A percentile compares a stretch with the other conserved stretches of the same genome.
These are phyloP conservation scores for Campoletis sonorensis DNA, from an alignment of 1,140 invertebrate species.

Conservation along the genomic window DNA sequence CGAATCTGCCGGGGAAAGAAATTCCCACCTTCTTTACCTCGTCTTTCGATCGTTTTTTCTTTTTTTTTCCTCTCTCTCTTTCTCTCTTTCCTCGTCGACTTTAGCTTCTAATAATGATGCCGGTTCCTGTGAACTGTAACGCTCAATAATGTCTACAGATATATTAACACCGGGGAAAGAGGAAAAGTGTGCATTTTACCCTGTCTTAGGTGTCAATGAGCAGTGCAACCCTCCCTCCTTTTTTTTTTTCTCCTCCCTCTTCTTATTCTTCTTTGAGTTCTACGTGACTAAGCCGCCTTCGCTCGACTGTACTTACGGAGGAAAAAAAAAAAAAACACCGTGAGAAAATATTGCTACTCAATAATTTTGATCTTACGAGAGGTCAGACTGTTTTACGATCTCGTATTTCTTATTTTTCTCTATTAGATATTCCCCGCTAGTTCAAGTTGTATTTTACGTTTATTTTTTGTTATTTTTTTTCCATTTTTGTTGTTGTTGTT, in stretches of 20 bases:
- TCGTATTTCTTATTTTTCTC: neutral
- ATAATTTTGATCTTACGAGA: slow-evolving; percentile 26
- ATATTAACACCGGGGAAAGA: neutral
- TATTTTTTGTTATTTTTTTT: too few species aligned
- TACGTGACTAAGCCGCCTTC: slow-evolving; percentile 34
- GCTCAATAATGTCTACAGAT: neutral
- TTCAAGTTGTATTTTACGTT: too few species aligned
- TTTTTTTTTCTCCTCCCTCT: neutral
- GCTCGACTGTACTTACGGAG: neutral
- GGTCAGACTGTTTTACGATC: neutral
- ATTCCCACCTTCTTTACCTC: neutral
- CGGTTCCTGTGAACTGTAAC: slow-evolving; percentile 10
- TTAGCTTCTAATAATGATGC: slow-evolving; percentile 26
- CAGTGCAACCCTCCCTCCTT: neutral
- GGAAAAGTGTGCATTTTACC: neutral
- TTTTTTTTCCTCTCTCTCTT: neutral
- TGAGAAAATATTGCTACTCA: slow-evolving; percentile 36
- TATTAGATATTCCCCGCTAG: too few species aligned
- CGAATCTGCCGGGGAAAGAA: too few species aligned
- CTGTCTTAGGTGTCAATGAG: neutral
- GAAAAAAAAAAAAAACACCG: neutral
- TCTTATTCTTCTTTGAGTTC: neutral
- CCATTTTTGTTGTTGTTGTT: too few species aligned
- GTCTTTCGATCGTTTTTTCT: neutral
- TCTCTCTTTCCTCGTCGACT: slow-evolving; percentile 4